Evolutionary conservation across 2,113 vertebrate genomes (phyloP), one percentile per base, ranked within the genome.

Genomic region (Periophthalmodon schlosseri): DNA sequence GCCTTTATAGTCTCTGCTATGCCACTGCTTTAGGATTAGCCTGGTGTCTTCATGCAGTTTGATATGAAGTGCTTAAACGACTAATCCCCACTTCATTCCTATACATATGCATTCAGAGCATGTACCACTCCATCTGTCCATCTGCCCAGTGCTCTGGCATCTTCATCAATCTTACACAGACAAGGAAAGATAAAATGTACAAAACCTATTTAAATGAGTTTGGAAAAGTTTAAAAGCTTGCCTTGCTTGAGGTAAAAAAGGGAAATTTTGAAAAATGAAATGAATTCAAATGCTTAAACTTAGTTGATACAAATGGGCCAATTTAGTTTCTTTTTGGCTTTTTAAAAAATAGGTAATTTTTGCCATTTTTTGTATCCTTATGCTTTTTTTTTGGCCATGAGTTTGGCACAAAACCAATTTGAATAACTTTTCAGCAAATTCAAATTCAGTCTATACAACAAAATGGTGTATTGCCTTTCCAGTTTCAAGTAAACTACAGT

Each of bases 91-190:
- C 39, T 73, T 56, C 56, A 75, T 46, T 39, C 39, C 61, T 49
- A 46, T 56, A 73, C 16, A 23, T 64, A n/a, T 70, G 24, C 56
- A 65, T 68, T 68, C 75, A 68, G 70, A 69, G 4, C 49, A 58
- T 33, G 33, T n/a, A 74, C 21, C 52, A 3, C 68, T 50, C 73
- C 79, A 81, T 78, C 79, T 76, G 74, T 76, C 36, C 39, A n/a
- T 68, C 33, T 20, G 54, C 68, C 49, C 56, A 54, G 21, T 13
- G 36, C 15, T 1, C 47, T 5, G 14, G 46, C 54, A 23, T 52
- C 49, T 58, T 50, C 69, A 66, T 71, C 50, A 73, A 66, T 76
- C 77, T 76, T 10, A 44, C 11, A 52, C 23, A 56, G 44, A 71
- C 39, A 39, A 68, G 67, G 36, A 57, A 47, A 46, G 21, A 56